Conservation (phyloP, 2,888 invertebrate species). For the Eledona agricola region DNA sequence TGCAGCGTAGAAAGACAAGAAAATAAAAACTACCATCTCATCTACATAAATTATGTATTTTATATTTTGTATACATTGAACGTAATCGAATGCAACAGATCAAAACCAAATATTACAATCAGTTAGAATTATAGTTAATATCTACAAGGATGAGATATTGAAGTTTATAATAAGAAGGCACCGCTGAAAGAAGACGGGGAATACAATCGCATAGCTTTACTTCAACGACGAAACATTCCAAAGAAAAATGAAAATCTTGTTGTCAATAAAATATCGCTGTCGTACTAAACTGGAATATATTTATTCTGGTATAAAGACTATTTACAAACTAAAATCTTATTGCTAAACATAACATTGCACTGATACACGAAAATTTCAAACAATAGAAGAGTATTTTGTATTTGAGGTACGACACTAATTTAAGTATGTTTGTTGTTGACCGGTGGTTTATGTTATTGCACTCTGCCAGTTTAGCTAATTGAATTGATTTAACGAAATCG, state of each 20-base stretch:
- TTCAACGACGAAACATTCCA: slow-evolving; percentile 12
- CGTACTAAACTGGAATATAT: slow-evolving; percentile 30
- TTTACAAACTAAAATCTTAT: slow-evolving; percentile 43
- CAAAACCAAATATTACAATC: slow-evolving; percentile 43
- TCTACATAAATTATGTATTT: slow-evolving; percentile 57
- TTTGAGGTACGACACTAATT: slow-evolving; percentile 23
- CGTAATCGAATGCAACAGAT: slow-evolving; percentile 35
- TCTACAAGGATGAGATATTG: slow-evolving; percentile 60
- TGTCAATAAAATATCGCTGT: slow-evolving; percentile 21
- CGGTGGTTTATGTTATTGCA: slow-evolving; percentile 35
- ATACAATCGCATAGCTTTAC: slow-evolving; percentile 50
- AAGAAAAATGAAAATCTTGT: slow-evolving; percentile 11
- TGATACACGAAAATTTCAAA: slow-evolving; percentile 23
- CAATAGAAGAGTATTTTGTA: slow-evolving; percentile 9
- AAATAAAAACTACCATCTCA: too few relatives aligned
- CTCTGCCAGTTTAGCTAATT: slow-evolving; percentile 16
- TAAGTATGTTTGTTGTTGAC: slow-evolving; percentile 25
- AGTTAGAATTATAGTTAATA: slow-evolving; percentile 46
- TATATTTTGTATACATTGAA: slow-evolving; percentile 56
- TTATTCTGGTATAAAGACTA: slow-evolving; percentile 43
- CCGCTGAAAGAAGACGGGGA: slow-evolving; percentile 64
- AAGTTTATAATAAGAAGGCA: slow-evolving; percentile 63
- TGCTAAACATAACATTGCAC: slow-evolving; percentile 42
- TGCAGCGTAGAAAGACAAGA: too few relatives aligned
- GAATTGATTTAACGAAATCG: slow-evolving; percentile 2